Evolutionary conservation across 92 coral and sea anemone species (phyloP).

Genomic region (Scolanthus callimorphus): DNA sequence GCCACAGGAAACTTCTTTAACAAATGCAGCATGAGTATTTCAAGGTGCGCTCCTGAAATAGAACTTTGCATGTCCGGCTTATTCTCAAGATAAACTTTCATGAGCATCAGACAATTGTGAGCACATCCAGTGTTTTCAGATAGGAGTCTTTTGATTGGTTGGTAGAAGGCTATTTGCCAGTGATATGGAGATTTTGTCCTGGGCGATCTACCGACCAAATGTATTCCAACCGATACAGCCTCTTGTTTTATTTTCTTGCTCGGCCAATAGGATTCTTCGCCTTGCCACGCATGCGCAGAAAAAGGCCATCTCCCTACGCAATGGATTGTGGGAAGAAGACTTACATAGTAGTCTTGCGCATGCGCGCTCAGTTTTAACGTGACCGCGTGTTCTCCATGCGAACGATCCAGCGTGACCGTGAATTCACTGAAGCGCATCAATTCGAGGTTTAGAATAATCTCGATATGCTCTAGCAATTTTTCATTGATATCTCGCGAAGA

Average conservation of each 20-base stretch:
- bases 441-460: constrained; percentile 11
- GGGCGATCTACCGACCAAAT: constrained; percentile 45
- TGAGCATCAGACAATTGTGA: constrained; percentile 42
- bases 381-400: constrained; percentile 33
- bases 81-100: constrained; percentile 38
- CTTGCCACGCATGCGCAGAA: constrained; percentile 73
- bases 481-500: constrained; percentile 56
- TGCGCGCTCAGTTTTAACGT: constrained; percentile 32
- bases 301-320: constrained; percentile 58
- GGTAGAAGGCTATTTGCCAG: constrained; percentile 61
- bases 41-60: constrained; percentile 33
- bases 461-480: constrained; percentile 33
- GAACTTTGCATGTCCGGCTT: constrained; percentile 23
- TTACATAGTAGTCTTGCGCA: constrained; percentile 19
- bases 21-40: constrained; percentile 38
- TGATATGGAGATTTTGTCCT: constrained; percentile 67
- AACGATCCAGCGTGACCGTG: constrained; percentile 15
- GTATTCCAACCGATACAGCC: constrained; percentile 35
- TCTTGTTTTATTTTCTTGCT: constrained; percentile 45
- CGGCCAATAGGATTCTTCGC: constrained; percentile 61
- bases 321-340: constrained; percentile 60
- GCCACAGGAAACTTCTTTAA: constrained; percentile 48
- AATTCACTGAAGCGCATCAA: constrained; percentile 6
- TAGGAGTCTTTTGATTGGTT: constrained; percentile 43
- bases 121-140: constrained; percentile 42